phyloP scores from a whole-genome alignment of 1,140 invertebrate species.

The Macrotrachela quadricornifera region DNA sequence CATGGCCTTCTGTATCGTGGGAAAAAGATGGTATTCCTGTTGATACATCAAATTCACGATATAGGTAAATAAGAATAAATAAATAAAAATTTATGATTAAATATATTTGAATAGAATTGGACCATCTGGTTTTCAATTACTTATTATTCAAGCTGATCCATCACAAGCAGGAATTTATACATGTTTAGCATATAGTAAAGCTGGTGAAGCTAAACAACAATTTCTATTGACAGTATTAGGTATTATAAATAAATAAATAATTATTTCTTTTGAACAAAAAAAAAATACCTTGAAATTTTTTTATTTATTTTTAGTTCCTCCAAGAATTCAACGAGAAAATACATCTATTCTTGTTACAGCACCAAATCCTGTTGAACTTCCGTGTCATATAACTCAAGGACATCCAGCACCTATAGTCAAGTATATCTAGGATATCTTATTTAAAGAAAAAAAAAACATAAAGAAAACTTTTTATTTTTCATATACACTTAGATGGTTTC shows the following conservation, averaged over 20 bases:
- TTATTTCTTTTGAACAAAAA: not conserved
- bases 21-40: conserved; percentile 20
- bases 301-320: not conserved
- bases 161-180: conserved; percentile 17
- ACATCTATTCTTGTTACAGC: conserved; percentile 14
- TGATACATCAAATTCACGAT: too few relatives aligned
- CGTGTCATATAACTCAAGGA: not conserved
- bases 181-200: conserved; percentile 25
- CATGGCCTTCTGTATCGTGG: conserved; percentile 26
- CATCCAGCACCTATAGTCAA: too few relatives aligned
- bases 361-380: conserved; percentile 11
- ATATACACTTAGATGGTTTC: not conserved
- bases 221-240: conserved; percentile 17
- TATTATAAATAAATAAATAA: conserved; percentile 9
- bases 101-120: conserved; percentile 5
- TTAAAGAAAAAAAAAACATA: not conserved
- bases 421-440: too few relatives aligned
- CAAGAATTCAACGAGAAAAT: not conserved
- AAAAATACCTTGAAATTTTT: not conserved
- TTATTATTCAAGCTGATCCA: conserved; percentile 14
- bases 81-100: too few relatives aligned
- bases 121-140: conserved; percentile 16
- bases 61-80: too few relatives aligned
- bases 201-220: conserved; percentile 23
- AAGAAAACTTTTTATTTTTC: too few relatives aligned